Base-by-base conservation (phyloP, 2,888 invertebrate genomes). In the Heteromurus nitidus region DNA sequence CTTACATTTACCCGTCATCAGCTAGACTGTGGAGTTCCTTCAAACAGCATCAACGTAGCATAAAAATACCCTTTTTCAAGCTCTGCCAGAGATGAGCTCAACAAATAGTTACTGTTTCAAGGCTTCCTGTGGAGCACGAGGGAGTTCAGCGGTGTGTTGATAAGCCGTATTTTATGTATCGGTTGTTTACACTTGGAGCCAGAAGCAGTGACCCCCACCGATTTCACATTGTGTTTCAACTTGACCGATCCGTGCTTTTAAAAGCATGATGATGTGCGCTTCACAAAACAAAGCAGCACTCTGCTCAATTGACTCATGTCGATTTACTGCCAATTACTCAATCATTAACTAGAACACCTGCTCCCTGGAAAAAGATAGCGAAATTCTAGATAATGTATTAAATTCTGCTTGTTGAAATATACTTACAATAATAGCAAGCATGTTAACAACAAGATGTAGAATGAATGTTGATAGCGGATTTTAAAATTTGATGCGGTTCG, bases 101-200 rank as follows among this genome's bases (percentile, higher is more conserved):
- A 60, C 28, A 31, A 64, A 74, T n/a, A 70, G 58, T 62, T 62
- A 13, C 3, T 75, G 30, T 68, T 75, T 50, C 42, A 47, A 58
- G n/a, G 44, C 28, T 26, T 75, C 55, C 67, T 28, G 28, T 28
- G 58, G 74, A 20, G n/a, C n/a, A n/a, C n/a, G 62, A 36, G 64
- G 26, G 64, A 24, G 47, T 31, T 31, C 24, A 18, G 53, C 50
- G 24, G 53, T 64, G 72, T 5, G 13, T 20, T 36, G 24, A 44
- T 28, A 42, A 58, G 42, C 30, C 22, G 42, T 26, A 75, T 67
- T 75, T 75, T 55, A 60, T 75, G 24, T 75, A 75, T 60, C 58
- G 55, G 67, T 47, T 65, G 3, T 67, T 36, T 64, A 26, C 65
- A 58, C 47, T 67, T 75, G 75, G 75, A 67, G 75, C 75, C 75